phyloP scores from a whole-genome alignment of 1,140 invertebrate species.

The Neodiprion fabricii region DNA sequence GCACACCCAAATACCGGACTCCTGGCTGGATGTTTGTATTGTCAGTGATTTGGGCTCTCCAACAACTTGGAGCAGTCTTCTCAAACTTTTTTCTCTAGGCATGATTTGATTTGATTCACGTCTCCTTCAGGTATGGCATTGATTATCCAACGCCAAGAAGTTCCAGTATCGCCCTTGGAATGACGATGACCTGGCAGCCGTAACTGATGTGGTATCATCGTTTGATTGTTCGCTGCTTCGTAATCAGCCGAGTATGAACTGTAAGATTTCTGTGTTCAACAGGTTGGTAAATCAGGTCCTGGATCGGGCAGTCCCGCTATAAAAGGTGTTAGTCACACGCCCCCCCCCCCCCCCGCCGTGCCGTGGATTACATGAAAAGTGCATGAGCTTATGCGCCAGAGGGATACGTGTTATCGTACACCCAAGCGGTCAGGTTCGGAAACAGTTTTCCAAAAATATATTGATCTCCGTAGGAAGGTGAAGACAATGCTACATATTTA shows the following conservation, averaged over 20 bases:
- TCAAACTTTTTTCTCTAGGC: too few relatives aligned
- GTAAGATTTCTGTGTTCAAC: background rate
- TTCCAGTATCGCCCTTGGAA: background rate
- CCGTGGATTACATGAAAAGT: background rate
- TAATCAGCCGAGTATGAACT: background rate
- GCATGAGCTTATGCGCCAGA: background rate
- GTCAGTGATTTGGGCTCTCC: background rate
- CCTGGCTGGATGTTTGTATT: too few relatives aligned
- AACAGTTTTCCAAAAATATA: background rate
- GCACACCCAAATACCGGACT: too few relatives aligned
- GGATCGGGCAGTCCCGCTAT: slow-evolving; percentile 5
- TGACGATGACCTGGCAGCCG: background rate
- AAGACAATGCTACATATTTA: background rate
- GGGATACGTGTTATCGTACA: background rate
- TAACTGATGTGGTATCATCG: background rate
- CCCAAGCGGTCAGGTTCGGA: background rate
- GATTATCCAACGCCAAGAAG: background rate
- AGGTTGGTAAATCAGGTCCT: background rate
- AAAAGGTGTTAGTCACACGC: background rate
- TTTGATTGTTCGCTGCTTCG: background rate
- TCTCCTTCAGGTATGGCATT: background rate
- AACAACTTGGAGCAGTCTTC: background rate
- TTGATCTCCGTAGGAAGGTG: background rate
- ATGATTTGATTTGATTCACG: too few relatives aligned
- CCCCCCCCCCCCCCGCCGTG: background rate